Conservation (phyloP, 2,113 vertebrate species). For the Uria aalge region DNA sequence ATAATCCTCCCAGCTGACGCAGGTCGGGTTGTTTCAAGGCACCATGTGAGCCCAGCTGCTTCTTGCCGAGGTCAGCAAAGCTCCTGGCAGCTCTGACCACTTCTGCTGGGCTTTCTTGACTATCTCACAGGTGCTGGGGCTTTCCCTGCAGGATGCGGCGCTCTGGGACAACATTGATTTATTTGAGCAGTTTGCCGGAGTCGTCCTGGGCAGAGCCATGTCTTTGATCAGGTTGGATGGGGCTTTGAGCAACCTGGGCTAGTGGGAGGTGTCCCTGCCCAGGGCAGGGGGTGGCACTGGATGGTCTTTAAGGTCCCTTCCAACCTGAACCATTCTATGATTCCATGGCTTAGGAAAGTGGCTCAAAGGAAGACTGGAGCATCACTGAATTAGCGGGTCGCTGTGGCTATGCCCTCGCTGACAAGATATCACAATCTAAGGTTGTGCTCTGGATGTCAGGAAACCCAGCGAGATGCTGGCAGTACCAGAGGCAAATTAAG, state of each 20-base stretch:
- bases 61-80: not conserved
- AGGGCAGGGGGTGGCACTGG: not conserved
- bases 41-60: rapidly evolving
- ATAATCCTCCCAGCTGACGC: not conserved
- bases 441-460: not conserved
- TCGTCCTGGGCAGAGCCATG: not conserved
- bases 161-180: not conserved
- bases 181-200: not conserved
- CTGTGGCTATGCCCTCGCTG: not conserved
- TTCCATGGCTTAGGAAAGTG: not conserved
- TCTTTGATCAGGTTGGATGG: not conserved
- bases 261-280: not conserved
- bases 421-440: too few species aligned
- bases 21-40: not conserved
- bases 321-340: not conserved
- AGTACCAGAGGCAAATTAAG: not conserved
- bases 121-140: not conserved
- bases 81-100: rapidly evolving
- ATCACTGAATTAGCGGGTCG: rapidly evolving
- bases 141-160: not conserved
- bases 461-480: not conserved
- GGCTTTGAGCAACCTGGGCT: not conserved
- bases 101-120: not conserved
- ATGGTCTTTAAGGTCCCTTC: not conserved
- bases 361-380: not conserved